Base-by-base conservation (phyloP, 1,140 invertebrate genomes). In the Acyrthosiphon pisum region DNA sequence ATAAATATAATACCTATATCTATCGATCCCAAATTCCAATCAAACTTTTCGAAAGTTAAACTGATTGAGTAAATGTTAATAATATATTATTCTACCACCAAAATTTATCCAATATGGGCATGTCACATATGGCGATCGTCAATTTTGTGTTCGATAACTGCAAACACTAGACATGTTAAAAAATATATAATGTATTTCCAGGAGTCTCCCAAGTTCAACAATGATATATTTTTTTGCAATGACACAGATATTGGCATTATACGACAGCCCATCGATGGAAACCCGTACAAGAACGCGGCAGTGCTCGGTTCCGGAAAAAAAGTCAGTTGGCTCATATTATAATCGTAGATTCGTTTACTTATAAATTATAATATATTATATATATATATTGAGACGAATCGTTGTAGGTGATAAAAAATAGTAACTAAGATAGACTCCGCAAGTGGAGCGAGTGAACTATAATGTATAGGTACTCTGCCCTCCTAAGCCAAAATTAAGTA, bases 231-330 rank as follows among this genome's bases (percentile, higher is more conserved):
- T 18, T 91, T 91, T 91, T 60, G 90, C 56, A 91, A 14, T 26
- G 60, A 91, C 41, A 91, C 37, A n/a, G 60, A 46, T 35, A 91
- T 91, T 35, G 90, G 90, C 6, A 46, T 91, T 18, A 48, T 91
- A 46, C 56, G 90, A 7, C 90, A 76, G 41, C 90, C 90, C 26
- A 44, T 91, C 9, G 90, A 91, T 76, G 90, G 90, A 11, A 91
- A 91, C 22, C 90, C 90, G 18, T 81, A 76, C 9, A 46, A 41
- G 44, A 44, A 35, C 30, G 56, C 35, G 1, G 90, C 90, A 1
- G 30, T 91, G 30, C 23, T 46, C 7, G 60, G 41, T 30, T 91
- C 90, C n/a, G 41, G 53, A n/a, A 44, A 60, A 76, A 91, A 91
- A 91, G 90, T 88, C 46, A n/a, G 53, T n/a, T 60, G 26, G 4